Base-by-base conservation (phyloP, 2,113 vertebrate species). In the Jaculus jaculus region DNA sequence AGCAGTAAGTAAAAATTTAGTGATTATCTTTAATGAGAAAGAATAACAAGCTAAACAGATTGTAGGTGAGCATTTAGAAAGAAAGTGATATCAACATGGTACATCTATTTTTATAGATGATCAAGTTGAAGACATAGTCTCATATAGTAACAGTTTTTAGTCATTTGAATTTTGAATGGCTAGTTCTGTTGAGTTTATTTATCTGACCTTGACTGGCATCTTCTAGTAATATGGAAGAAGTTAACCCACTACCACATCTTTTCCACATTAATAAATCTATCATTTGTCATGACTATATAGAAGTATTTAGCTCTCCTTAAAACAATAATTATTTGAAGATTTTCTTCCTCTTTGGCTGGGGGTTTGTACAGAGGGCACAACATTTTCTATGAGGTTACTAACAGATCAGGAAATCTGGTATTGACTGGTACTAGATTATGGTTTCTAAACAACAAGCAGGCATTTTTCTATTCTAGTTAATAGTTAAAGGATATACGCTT, bases 391-490 rank as follows among this genome's bases (percentile, higher is more conserved):
- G n/a, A 92, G 95, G 95, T 87, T 95, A 84, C 96, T 97, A 96
- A 97, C 97, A 94, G 92, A 93, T 98, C 97, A 97, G 96, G 96
- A 96, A 98, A 97, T 97, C 72, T 97, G 96, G 96, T 91, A 96
- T 97, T 97, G 97, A 94, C 96, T 95, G 94, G 95, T 98, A 97
- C 95, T 95, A 98, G 98, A 98, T 99, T 98, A 98, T 98, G 98
- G 97, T 97, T 98, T 98, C 98, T 98, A 98, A 98, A 98, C 98
- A 98, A 98, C 98, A 98, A 98, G 98, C 98, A 99, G 99, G 98
- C 98, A 99, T 99, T 99, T 99, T 99, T 99, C 99, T 99, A 98
- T 98, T 98, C 98, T 98, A 98, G 98, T 99, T 99, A 99, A 98
- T 99, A 98, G 98, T 98, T 99, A 99, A 99, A 99, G 98, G 98